Evolutionary conservation across 2,888 invertebrate genomes (phyloP).

Genomic region (Danaus chrysippus): DNA sequence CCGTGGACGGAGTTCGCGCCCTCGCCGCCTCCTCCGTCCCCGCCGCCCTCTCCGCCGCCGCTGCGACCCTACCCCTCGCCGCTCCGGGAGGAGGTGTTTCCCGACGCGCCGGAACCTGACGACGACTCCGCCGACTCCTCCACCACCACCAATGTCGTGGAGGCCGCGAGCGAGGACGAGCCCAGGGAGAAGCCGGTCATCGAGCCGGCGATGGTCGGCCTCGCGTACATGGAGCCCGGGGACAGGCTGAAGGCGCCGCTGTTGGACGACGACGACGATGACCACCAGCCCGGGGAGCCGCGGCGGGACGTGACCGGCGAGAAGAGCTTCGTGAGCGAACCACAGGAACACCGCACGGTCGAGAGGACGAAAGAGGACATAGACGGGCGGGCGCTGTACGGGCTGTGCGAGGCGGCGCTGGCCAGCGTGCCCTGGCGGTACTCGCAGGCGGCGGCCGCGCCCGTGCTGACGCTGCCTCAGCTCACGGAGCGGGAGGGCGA

Average conservation of each 20-base stretch:
- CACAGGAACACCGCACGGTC: slow-evolving; percentile 61
- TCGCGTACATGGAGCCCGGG: slow-evolving; percentile 50
- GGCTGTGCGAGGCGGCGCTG: slow-evolving; percentile 40
- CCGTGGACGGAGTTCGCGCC: slow-evolving; percentile 67
- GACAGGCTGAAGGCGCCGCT: slow-evolving; percentile 61
- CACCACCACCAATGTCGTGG: slow-evolving; percentile 17
- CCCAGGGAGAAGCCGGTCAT: slow-evolving; percentile 26
- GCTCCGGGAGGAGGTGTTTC: slow-evolving; percentile 50
- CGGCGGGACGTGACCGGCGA: slow-evolving; percentile 23
- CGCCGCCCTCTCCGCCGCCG: slow-evolving; percentile 58
- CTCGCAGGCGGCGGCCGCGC: slow-evolving; percentile 47
- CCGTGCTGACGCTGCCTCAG: slow-evolving; percentile 39
- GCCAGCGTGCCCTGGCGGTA: slow-evolving; percentile 49
- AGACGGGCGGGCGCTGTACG: slow-evolving; percentile 51
- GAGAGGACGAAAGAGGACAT: slow-evolving; percentile 63
- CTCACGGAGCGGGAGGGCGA: slow-evolving; percentile 19
- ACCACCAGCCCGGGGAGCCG: slow-evolving; percentile 39
- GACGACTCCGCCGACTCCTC: slow-evolving; percentile 27
- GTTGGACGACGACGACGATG: slow-evolving; percentile 50
- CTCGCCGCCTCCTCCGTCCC: slow-evolving; percentile 55
- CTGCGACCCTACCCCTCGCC: slow-evolving; percentile 58
- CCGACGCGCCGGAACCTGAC: slow-evolving; percentile 41
- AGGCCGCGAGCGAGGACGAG: slow-evolving; percentile 29
- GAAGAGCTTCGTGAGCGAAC: slow-evolving; percentile 43
- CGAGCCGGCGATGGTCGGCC: slow-evolving; percentile 40